phyloP scores from a whole-genome alignment of 2,113 vertebrate species.

The Silurus glanis region DNA sequence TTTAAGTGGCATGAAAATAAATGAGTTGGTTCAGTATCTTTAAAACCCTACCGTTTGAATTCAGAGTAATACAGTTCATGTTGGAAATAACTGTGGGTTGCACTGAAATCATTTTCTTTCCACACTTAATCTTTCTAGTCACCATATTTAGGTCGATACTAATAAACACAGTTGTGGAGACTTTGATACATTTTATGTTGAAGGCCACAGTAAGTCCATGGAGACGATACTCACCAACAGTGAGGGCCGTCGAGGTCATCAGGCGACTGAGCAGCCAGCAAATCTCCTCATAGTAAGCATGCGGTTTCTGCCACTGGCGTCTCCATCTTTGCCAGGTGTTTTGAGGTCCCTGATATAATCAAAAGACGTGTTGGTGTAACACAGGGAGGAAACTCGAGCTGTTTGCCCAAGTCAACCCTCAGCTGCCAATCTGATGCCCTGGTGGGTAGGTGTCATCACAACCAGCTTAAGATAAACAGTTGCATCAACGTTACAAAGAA shows the following conservation, averaged over 20 bases:
- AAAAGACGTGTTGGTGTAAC: not conserved
- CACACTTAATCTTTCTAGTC: not conserved
- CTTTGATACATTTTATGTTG: not conserved
- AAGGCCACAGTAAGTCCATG: not conserved
- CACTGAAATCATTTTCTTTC: no score
- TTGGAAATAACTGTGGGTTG: no score
- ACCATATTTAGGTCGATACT: not conserved
- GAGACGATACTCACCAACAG: not conserved
- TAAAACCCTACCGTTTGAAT: no score
- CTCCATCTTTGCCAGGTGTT: not conserved
- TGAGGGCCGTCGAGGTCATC: not conserved
- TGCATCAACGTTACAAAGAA: no score
- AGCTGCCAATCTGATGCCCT: not conserved
- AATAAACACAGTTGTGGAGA: not conserved
- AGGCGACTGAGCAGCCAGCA: not conserved
- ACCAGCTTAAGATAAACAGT: no score
- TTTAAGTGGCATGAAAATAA: constrained; percentile 4
- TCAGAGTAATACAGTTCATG: no score
- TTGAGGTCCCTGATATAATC: not conserved
- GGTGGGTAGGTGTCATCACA: not conserved
- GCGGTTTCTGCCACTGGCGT: not conserved
- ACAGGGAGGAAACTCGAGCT: not conserved
- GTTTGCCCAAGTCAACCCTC: not conserved
- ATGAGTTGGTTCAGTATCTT: not conserved
- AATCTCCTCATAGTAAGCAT: not conserved